Percentiles rank a stretch among this genome's conserved stretches.
phyloP scores from a whole-genome alignment of 2,888 invertebrate species.

The Clunio marinus region DNA sequence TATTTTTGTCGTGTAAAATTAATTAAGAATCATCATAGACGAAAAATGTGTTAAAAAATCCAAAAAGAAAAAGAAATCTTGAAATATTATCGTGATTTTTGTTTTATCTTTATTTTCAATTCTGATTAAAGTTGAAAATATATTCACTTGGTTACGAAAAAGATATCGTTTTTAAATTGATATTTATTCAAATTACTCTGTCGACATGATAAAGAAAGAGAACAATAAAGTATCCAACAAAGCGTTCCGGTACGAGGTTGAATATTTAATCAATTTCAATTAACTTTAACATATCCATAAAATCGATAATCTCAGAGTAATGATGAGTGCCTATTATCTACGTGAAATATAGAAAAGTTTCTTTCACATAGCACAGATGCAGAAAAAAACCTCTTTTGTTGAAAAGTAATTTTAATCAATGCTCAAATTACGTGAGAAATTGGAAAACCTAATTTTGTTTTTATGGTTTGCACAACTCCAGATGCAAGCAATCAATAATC shows the following conservation, averaged over 20 bases:
- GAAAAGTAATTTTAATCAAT: neutral
- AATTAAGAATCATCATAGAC: conserved; percentile 27
- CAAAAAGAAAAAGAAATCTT: no score
- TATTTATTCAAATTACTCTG: no score
- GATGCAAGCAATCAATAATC: neutral
- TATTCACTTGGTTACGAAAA: no score
- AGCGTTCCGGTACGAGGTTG: conserved; percentile 5
- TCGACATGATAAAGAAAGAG: no score
- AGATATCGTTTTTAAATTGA: no score
- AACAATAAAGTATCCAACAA: no score
- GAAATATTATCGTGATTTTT: no score
- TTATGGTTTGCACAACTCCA: neutral
- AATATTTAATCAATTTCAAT: conserved; percentile 37
- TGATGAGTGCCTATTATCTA: no score
- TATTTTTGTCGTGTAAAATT: conserved; percentile 29
- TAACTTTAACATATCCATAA: conserved; percentile 30
- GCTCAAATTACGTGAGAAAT: neutral
- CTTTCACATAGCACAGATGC: no score
- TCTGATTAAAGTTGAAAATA: no score
- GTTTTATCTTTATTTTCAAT: no score
- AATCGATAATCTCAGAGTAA: conserved; percentile 35
- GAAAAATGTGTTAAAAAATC: conserved; percentile 2
- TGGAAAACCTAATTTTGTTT: neutral
- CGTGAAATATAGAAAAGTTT: conserved; percentile 18
- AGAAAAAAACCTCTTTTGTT: no score